Evolutionary conservation across 2,113 vertebrate species (phyloP).

Genomic region (Bostrychus sinensis): DNA sequence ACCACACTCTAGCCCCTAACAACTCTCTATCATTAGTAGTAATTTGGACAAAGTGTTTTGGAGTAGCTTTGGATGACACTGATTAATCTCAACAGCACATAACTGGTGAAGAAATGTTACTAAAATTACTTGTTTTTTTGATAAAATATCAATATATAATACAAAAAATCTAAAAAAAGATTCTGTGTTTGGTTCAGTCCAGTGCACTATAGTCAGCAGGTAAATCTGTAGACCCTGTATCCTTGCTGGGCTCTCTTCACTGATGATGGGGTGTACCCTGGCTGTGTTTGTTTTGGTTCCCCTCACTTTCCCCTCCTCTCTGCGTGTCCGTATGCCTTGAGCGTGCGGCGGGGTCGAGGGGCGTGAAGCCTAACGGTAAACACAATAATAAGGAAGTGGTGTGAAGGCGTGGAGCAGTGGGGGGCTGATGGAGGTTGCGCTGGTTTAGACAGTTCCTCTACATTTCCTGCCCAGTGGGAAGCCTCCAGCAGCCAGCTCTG

Average conservation of each 20-base stretch:
- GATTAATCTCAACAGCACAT: too few species aligned
- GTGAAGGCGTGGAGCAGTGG: slow-evolving; percentile 90
- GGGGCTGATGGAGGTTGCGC: slow-evolving; percentile 87
- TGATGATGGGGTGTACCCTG: slow-evolving; percentile 71
- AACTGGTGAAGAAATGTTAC: too few species aligned
- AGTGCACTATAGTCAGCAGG: slow-evolving; percentile 60
- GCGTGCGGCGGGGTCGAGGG: slow-evolving; percentile 80
- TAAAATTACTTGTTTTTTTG: too few species aligned
- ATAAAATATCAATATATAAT: too few species aligned
- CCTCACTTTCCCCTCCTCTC: slow-evolving; percentile 40
- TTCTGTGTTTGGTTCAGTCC: too few species aligned
- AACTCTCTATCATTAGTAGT: too few species aligned
- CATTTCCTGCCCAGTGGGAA: slow-evolving; percentile 94
- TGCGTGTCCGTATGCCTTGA: slow-evolving; percentile 55
- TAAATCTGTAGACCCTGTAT: slow-evolving; percentile 52
- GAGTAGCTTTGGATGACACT: too few species aligned
- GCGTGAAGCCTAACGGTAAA: slow-evolving; percentile 91
- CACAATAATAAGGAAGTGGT: slow-evolving; percentile 92
- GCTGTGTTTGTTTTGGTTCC: slow-evolving; percentile 71
- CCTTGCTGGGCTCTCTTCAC: slow-evolving; percentile 54
- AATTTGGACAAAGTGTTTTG: too few species aligned
- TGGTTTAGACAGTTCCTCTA: slow-evolving; percentile 90
- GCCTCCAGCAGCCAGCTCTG: slow-evolving; percentile 83
- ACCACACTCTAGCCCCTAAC: too few species aligned
- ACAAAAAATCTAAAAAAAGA: too few species aligned